Percentiles rank a stretch among this genome's conserved stretches.
Conservation (phyloP, 2,113 vertebrate species). For the Etheostoma spectabile region DNA sequence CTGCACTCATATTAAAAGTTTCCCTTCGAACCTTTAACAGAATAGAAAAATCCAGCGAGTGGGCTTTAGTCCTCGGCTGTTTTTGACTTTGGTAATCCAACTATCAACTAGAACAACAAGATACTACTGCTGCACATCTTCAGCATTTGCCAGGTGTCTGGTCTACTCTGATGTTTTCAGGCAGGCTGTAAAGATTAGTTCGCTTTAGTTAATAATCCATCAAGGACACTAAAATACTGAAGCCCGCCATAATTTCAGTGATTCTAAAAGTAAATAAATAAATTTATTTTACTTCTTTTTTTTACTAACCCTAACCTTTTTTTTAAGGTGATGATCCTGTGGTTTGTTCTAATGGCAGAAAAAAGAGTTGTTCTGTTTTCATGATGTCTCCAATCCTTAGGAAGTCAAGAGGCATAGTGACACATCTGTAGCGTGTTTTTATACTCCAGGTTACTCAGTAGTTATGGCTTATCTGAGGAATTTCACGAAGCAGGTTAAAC, state of each 20-base stretch:
- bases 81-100: background rate
- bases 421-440: background rate
- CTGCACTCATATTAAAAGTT: background rate
- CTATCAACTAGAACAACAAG: background rate
- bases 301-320: no score
- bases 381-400: background rate
- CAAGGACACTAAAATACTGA: constrained; percentile 58
- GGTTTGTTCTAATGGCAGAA: background rate
- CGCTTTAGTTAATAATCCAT: constrained; percentile 82
- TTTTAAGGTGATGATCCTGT: background rate
- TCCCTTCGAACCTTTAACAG: constrained; percentile 9
- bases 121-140: background rate
- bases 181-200: constrained; percentile 67
- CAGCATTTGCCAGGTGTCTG: background rate
- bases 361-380: background rate
- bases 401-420: background rate
- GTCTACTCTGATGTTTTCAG: constrained; percentile 15
- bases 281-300: no score
- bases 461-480: constrained; percentile 19
- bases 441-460: constrained; percentile 35
- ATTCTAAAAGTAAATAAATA: constrained; percentile 55
- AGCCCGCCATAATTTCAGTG: constrained; percentile 26
- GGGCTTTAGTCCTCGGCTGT: background rate
- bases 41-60: background rate
- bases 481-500: constrained; percentile 23